These are phyloP conservation scores for Diceros bicornis DNA, from an alignment of 2,797 vertebrate genomes.

Conservation along the genomic window DNA sequence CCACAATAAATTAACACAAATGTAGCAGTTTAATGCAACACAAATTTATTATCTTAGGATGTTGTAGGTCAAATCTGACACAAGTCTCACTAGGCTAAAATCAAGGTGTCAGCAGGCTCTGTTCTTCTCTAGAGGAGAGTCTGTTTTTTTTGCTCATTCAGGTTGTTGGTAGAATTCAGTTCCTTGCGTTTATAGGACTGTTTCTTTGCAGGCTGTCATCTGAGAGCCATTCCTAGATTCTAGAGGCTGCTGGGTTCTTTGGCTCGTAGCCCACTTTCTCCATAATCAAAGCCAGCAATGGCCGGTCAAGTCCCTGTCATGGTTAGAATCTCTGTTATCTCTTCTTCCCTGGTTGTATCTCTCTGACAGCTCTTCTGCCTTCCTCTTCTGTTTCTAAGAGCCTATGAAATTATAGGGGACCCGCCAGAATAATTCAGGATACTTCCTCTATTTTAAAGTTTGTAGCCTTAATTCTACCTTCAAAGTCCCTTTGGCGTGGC, in stretches of 20 bases:
- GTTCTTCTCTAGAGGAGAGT: background rate
- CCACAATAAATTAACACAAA: background rate
- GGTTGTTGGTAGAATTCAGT: background rate
- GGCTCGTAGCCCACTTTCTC: background rate
- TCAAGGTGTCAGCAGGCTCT: background rate
- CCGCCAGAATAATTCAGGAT: background rate
- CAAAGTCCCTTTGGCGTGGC: background rate
- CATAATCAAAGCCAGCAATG: background rate
- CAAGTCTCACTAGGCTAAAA: background rate
- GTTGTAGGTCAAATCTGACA: background rate
- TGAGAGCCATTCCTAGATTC: background rate
- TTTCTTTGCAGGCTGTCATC: background rate
- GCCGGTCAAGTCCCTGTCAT: background rate
- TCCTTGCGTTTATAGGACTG: background rate
- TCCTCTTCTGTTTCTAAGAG: background rate
- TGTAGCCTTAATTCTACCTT: background rate
- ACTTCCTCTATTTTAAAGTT: background rate
- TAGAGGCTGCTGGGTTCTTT: background rate
- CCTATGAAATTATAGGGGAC: background rate
- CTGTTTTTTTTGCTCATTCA: background rate
- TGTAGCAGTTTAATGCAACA: background rate
- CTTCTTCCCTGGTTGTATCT: background rate
- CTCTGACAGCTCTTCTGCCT: background rate
- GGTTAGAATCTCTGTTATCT: background rate
- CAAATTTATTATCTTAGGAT: background rate